phyloP scores from a whole-genome alignment of 37 sponge, comb jelly and placozoan species.

The Geodia barretti region DNA sequence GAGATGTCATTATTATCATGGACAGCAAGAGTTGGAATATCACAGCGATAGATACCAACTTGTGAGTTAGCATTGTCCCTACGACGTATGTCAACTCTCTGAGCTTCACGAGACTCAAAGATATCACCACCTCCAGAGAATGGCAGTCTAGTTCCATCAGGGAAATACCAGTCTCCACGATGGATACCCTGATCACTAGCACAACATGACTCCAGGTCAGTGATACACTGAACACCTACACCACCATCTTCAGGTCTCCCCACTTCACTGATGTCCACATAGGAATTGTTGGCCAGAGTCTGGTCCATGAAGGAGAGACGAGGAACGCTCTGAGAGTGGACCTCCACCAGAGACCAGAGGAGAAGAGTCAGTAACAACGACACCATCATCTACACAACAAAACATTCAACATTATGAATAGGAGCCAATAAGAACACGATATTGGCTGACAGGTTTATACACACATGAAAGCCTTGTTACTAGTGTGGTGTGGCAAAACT shows the following conservation, averaged over 20 bases:
- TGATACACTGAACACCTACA: not conserved
- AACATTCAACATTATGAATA: not conserved
- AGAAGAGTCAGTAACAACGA: too few species aligned
- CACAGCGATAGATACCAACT: not conserved
- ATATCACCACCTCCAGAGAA: not conserved
- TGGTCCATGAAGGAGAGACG: not conserved
- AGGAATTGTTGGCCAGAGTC: not conserved
- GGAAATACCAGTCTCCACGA: not conserved
- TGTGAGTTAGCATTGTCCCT: not conserved
- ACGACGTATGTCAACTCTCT: not conserved
- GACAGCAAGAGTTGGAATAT: not conserved
- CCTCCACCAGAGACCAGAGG: slow-evolving; percentile 1
- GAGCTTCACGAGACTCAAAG: not conserved
- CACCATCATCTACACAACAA: not conserved
- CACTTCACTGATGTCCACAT: not conserved
- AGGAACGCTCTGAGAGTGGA: not conserved
- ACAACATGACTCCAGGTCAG: not conserved
- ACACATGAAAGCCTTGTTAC: not conserved
- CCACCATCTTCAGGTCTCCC: not conserved
- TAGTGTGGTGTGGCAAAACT: too few species aligned
- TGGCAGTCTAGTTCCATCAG: not conserved
- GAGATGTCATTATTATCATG: not conserved
- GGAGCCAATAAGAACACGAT: not conserved
- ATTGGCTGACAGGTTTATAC: not conserved
- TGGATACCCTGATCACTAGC: not conserved